Base-by-base conservation (phyloP, 2,888 invertebrate genomes). In the Cryptocheilus praepositus region DNA sequence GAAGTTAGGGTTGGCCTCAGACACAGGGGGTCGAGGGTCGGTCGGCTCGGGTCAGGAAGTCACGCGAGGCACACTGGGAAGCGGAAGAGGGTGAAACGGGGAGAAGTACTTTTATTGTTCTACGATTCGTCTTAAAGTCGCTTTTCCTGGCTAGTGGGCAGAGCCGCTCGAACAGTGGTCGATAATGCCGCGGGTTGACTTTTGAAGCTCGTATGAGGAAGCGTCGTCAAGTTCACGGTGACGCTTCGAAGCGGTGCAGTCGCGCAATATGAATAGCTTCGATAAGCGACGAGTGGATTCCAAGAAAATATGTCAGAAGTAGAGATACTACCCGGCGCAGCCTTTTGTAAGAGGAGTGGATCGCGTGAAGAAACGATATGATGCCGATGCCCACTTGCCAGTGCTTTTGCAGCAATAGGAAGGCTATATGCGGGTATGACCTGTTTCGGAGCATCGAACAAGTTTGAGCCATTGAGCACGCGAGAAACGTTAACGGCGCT, bases 1-100 rank as follows among this genome's bases (percentile, higher is more conserved):
- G 77, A 79, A 70, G 77, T 76, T 74, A 74, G 76, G 77, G 79
- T 72, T 74, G 76, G 67, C 71, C 72, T 72, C 69, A 49, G 63
- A 62, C 64, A 59, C 57, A 58, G 70, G 75, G 62, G 73, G 64
- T 69, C 70, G 71, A 61, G 76, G 76, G 71, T 66, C 73, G 69
- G 64, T 72, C 74, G 74, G 67, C 72, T 79, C 67, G 72, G 80
- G 84, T 82, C 83, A 82, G 81, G 77, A 83, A 85, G 85, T 86
- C 86, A 86, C 86, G 86, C 85, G 80, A 86, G 76, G 76, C 73
- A 72, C 67, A 73, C 74, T 64, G 73, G 75, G 70, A 70, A 63
- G 46, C 22, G 52, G 52, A 61, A 55, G 36, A 36, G 64, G 67
- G 73, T 61, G 68, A 66, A 70, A 67, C 60, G 61, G 56, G 46